Evolutionary conservation across 2,888 invertebrate genomes (phyloP).

Genomic region (Cylindroiulus punctatus): DNA sequence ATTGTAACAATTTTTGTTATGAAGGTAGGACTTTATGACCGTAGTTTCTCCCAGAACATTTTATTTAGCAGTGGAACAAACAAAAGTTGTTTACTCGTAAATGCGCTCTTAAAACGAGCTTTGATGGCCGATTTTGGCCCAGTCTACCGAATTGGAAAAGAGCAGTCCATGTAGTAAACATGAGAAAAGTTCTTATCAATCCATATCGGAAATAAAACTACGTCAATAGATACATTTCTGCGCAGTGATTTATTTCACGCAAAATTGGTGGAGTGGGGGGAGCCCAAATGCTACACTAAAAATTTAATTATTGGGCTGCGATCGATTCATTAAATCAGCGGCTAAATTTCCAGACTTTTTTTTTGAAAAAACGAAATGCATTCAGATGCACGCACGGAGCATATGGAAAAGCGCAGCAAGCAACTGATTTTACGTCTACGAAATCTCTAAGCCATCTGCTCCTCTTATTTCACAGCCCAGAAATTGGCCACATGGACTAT

Average conservation of each 20-base stretch:
- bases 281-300: background rate
- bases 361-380: background rate
- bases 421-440: background rate
- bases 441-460: slow-evolving; percentile 10
- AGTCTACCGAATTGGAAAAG: background rate
- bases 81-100: slow-evolving; percentile 28
- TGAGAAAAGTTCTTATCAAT: too few relatives aligned
- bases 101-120: background rate
- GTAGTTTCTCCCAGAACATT: too few relatives aligned
- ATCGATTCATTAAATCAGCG: slow-evolving; percentile 3
- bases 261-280: background rate
- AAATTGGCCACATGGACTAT: slow-evolving; percentile 29
- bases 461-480: slow-evolving; percentile 19
- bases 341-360: background rate
- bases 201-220: background rate
- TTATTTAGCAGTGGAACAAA: background rate
- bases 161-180: background rate
- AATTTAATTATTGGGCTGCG: slow-evolving; percentile 1
- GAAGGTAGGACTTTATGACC: too few relatives aligned
- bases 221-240: background rate
- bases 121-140: background rate
- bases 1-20: too few relatives aligned
- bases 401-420: background rate
- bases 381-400: background rate
- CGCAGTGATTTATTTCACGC: background rate